A percentile compares a stretch with the other conserved stretches of the same genome.
Evolutionary conservation across 2,113 vertebrate genomes (phyloP).

Genomic region (Thomomys bottae): DNA sequence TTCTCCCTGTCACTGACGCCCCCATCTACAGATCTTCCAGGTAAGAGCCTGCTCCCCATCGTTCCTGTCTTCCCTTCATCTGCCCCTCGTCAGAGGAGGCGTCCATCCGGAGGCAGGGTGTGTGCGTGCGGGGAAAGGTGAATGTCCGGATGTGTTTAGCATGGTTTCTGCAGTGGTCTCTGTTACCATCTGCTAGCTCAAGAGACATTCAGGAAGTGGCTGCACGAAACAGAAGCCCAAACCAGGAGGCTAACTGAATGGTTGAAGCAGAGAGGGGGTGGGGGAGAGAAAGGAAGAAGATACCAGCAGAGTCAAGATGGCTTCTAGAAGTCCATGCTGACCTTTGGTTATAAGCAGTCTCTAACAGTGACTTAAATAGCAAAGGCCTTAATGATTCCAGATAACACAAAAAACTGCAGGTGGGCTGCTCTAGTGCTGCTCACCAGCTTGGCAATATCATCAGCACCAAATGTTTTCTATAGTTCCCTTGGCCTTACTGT

Average conservation of each 20-base stretch:
- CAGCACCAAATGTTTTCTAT: neutral
- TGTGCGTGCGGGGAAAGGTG: neutral
- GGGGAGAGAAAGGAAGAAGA: neutral
- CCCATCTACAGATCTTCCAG: conserved; percentile 79
- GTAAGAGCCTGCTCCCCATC: conserved; percentile 59
- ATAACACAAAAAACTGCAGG: neutral
- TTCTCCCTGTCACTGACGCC: conserved; percentile 80
- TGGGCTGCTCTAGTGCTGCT: neutral
- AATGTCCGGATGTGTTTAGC: neutral
- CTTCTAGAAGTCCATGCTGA: neutral
- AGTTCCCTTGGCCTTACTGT: neutral
- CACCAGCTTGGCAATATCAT: neutral
- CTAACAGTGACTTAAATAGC: neutral
- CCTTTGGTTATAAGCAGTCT: too few relatives aligned
- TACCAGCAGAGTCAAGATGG: neutral
- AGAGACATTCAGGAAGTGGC: neutral
- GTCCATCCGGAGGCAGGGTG: neutral
- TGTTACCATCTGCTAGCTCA: neutral
- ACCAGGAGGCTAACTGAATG: neutral
- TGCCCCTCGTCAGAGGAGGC: neutral
- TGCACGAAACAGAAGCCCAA: conserved; percentile 1
- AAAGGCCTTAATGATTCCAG: neutral
- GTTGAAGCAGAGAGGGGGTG: neutral
- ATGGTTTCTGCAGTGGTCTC: neutral
- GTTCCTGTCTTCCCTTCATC: neutral